These are phyloP conservation scores for Piaya cayana DNA, from an alignment of 2,113 vertebrate species.

Conservation along the genomic window DNA sequence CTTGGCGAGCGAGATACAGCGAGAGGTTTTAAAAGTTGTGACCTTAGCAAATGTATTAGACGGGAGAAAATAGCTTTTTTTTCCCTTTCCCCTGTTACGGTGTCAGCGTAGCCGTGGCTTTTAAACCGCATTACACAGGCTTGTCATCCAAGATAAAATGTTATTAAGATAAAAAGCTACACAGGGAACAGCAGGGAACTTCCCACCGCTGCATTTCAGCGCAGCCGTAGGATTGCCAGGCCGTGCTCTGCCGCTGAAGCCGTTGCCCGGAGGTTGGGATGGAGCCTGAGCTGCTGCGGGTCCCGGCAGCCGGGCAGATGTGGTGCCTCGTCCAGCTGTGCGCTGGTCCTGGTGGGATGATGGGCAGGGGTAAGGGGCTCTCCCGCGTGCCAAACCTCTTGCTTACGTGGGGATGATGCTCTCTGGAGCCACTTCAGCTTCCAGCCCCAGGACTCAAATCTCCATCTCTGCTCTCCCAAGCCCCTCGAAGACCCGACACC, in stretches of 20 bases:
- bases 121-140: conserved; percentile 78
- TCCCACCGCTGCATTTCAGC: conserved; percentile 68
- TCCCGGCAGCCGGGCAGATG: background rate
- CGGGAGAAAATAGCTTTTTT: background rate
- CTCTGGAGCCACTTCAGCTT: background rate
- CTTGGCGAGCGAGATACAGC: background rate
- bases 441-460: background rate
- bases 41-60: conserved; percentile 51
- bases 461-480: background rate
- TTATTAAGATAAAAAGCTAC: conserved; percentile 82
- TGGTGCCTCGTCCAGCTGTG: fast-evolving
- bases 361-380: background rate
- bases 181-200: conserved; percentile 69
- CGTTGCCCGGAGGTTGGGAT: fast-evolving
- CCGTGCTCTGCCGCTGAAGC: background rate
- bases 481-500: fast-evolving
- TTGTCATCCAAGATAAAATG: conserved; percentile 81
- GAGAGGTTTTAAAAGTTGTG: conserved; percentile 23
- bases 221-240: conserved; percentile 9
- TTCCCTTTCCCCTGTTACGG: conserved; percentile 11
- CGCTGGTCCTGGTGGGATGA: too few relatives aligned
- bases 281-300: background rate
- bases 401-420: fast-evolving
- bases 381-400: background rate
- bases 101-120: conserved; percentile 66